Evolutionary conservation across 2,888 invertebrate species (phyloP), one percentile per base, ranked within the genome.

Genomic region (Drosophila melanosoma): DNA sequence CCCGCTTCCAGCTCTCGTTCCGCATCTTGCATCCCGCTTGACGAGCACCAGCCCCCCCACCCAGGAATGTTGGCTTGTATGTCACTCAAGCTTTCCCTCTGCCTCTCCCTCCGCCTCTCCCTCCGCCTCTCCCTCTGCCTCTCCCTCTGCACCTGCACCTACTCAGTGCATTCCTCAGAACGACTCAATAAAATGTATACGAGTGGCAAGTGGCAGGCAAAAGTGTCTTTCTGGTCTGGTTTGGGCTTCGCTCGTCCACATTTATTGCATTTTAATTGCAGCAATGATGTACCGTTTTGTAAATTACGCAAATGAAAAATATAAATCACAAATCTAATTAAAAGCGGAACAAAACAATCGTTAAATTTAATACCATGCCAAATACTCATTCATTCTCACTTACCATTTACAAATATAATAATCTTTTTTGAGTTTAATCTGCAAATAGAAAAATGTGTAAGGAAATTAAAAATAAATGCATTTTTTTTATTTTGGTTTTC

Each of bases 221-320:
- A 74, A 74, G 71, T 73, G 74, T 60, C 68, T 49, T 52, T 51
- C 45, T 49, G 69, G 69, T 58, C 63, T 62, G 49, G 71, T 63
- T 49, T 35, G 48, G 52, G 17, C n/a, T 56, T 48, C 29, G 38
- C 52, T 52, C 60, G 57, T 40, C 68, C 73, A 60, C 45, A 72
- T 91, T 91, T 82, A 91, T 84, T 71, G 79, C 84, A 59, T 76
- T 90, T 91, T 91, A 91, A 91, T 90, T 90, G 83, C 77, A 76
- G 69, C 81, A 88, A 89, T 89, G 80, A 83, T 87, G 82, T 82
- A 79, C 79, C 83, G 84, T 82, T 84, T 87, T 84, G 81, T 85
- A 74, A 84, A 83, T 79, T 77, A 78, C 81, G 53, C 66, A 79
- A 79, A 76, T 79, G 66, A 79, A 80, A 83, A 81, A 71, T 74